These are phyloP conservation scores for Vanessa cardui DNA, from an alignment of 2,888 invertebrate species.

Conservation along the genomic window DNA sequence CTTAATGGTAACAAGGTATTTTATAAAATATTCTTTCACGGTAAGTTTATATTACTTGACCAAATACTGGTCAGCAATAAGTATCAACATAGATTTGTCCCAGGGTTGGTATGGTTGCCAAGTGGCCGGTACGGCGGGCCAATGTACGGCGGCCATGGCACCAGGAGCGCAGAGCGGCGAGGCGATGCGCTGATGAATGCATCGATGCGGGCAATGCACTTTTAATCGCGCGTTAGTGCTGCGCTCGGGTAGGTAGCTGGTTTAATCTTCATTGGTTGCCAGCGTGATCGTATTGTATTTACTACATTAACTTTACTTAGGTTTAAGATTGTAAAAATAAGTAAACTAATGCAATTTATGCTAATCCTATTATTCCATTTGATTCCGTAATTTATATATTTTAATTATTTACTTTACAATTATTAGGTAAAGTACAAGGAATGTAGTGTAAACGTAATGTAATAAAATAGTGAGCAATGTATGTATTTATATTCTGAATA, in stretches of 20 bases:
- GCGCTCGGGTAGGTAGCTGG: constrained; percentile 4
- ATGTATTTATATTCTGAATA: no score
- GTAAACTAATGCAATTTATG: no score
- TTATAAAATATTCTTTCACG: background rate
- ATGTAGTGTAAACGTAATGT: no score
- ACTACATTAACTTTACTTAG: background rate
- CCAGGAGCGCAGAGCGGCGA: constrained; percentile 65
- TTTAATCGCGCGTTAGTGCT: constrained; percentile 41
- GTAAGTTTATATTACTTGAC: constrained; percentile 6
- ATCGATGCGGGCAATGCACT: constrained; percentile 41
- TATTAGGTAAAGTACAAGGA: no score
- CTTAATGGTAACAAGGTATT: no score
- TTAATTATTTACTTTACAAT: no score
- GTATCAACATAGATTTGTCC: constrained; percentile 11
- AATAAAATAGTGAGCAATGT: no score
- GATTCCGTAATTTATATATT: no score
- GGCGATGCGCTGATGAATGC: constrained; percentile 50
- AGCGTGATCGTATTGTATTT: background rate
- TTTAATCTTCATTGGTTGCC: constrained; percentile 10
- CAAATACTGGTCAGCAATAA: constrained; percentile 7
- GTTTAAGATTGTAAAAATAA: no score
- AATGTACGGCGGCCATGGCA: constrained; percentile 63
- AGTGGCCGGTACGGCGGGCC: constrained; percentile 71
- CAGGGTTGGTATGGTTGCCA: constrained; percentile 66
- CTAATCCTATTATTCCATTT: no score